A percentile compares a stretch with the other conserved stretches of the same genome.
phyloP scores from a whole-genome alignment of 2,888 invertebrate species.

The Seira ritae region DNA sequence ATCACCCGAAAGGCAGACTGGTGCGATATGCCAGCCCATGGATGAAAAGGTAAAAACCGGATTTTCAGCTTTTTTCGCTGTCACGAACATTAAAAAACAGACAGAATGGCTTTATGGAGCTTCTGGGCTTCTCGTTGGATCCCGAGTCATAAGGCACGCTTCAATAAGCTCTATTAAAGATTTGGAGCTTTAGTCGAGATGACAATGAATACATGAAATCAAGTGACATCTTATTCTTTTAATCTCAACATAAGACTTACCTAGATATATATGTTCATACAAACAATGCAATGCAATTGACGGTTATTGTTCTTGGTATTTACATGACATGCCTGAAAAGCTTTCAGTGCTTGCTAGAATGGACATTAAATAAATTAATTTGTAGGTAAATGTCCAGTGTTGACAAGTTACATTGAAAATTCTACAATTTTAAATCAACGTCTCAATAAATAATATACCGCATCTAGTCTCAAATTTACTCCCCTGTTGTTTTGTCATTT shows the following conservation, averaged over 20 bases:
- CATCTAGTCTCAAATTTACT: no score
- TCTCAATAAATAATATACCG: no score
- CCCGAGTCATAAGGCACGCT: slow-evolving; percentile 41
- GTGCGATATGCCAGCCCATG: slow-evolving; percentile 40
- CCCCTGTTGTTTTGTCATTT: no score
- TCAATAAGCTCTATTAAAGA: slow-evolving; percentile 1
- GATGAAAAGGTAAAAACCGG: slow-evolving; percentile 34
- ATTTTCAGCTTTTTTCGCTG: slow-evolving; percentile 51
- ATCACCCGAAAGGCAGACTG: slow-evolving; percentile 20
- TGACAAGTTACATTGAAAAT: no score
- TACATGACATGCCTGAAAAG: no score
- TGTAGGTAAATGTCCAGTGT: no score
- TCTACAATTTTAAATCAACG: no score
- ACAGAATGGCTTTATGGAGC: slow-evolving; percentile 22
- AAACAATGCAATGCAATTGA: no score
- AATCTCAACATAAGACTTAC: not conserved
- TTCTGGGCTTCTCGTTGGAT: slow-evolving; percentile 3
- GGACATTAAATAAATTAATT: no score
- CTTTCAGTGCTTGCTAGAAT: no score
- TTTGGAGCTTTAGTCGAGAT: not conserved
- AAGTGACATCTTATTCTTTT: slow-evolving; percentile 43
- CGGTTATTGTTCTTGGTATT: no score
- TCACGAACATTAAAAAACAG: slow-evolving; percentile 15
- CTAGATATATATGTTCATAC: no score
- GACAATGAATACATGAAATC: slow-evolving; percentile 22